Percentiles rank a stretch among this genome's conserved stretches.
phyloP scores from a whole-genome alignment of 2,888 invertebrate genomes.

The Shargacucullia verbasci region DNA sequence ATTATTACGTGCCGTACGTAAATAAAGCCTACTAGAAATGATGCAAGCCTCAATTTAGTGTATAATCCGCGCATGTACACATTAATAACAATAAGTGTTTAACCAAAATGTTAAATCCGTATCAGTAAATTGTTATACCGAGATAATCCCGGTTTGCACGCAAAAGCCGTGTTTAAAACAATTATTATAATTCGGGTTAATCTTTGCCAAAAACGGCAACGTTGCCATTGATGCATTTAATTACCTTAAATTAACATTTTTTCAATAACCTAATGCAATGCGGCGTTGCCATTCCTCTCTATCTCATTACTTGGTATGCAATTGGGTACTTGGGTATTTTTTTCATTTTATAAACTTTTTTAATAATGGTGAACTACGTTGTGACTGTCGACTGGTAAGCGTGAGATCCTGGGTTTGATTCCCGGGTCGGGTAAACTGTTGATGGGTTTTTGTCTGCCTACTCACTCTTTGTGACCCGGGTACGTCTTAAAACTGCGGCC shows the following conservation, averaged over 20 bases:
- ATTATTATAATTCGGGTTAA: slow-evolving; percentile 30
- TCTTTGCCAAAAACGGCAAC: slow-evolving; percentile 29
- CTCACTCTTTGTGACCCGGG: too few relatives aligned
- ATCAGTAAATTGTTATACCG: slow-evolving; percentile 5
- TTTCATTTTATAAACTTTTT: slow-evolving; percentile 16
- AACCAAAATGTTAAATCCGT: slow-evolving; percentile 7
- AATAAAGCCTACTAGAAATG: background rate
- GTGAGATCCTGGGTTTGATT: too few relatives aligned
- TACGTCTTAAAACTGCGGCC: too few relatives aligned
- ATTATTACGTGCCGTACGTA: too few relatives aligned
- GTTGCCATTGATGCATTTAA: slow-evolving; percentile 38
- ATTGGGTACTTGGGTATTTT: slow-evolving; percentile 14
- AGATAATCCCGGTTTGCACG: slow-evolving; percentile 11
- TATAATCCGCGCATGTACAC: background rate
- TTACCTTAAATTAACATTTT: slow-evolving; percentile 45
- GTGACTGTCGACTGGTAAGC: too few relatives aligned
- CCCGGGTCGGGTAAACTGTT: too few relatives aligned
- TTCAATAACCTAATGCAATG: slow-evolving; percentile 49
- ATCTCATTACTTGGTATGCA: slow-evolving; percentile 39
- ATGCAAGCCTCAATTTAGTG: slow-evolving; percentile 9
- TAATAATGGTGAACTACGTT: slow-evolving; percentile 1
- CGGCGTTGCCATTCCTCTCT: slow-evolving; percentile 34
- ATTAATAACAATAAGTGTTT: slow-evolving; percentile 10
- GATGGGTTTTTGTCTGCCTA: too few relatives aligned
- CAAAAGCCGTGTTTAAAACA: slow-evolving; percentile 18